A percentile compares a stretch with the other conserved stretches of the same genome.
Conservation (phyloP, 2,797 vertebrate genomes). For the Anomalospiza imberbis region DNA sequence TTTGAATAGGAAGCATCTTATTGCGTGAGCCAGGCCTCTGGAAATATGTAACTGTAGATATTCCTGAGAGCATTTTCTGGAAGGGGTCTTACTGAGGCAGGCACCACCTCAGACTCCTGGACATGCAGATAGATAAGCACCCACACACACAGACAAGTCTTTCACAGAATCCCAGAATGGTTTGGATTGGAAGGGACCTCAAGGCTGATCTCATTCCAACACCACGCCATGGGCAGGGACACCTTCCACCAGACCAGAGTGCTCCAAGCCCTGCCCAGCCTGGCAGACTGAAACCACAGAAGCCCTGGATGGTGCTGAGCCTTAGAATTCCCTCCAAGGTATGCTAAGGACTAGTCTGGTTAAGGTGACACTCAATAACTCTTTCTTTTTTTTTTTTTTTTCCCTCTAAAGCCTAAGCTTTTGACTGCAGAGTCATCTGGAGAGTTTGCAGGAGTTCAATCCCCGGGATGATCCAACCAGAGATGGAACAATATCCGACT, state of each 20-base stretch:
- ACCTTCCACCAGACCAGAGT: background rate
- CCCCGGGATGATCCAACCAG: background rate
- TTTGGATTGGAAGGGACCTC: background rate
- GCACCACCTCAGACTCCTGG: background rate
- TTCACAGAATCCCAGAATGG: background rate
- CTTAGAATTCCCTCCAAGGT: background rate
- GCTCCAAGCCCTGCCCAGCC: background rate
- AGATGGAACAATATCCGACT: background rate
- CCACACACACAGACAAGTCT: background rate
- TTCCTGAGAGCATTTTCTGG: background rate
- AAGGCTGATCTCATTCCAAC: background rate
- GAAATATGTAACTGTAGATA: fast-evolving
- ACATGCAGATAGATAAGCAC: fast-evolving
- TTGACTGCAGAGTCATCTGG: background rate
- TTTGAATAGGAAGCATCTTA: background rate
- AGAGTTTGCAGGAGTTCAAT: background rate
- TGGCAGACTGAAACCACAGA: background rate
- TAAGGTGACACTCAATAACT: background rate
- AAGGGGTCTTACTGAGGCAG: background rate
- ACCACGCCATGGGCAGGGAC: background rate
- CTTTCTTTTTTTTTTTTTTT: background rate
- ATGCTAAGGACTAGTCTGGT: background rate
- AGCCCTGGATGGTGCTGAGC: background rate
- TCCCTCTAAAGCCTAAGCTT: background rate
- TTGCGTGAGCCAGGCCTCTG: background rate